Evolutionary conservation across 2,797 vertebrate genomes (phyloP), one percentile per base, ranked within the genome.

Genomic region (Pelodytes ibericus): DNA sequence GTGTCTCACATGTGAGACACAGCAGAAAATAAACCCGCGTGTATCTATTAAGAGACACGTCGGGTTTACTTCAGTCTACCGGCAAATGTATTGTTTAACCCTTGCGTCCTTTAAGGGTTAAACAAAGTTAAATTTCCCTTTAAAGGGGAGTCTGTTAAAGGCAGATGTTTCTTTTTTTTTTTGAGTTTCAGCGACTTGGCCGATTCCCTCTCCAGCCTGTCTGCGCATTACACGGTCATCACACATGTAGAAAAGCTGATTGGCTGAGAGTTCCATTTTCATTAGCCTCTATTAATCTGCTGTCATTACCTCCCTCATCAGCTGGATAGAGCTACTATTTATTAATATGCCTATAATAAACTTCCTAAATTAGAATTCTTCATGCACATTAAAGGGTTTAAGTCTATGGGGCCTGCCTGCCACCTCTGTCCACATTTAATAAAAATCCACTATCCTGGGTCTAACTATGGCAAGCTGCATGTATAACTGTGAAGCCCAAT

Each of bases 401-500:
- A 88, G 87, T 87, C 83, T 83, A 74, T n/a, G 77, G 75, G 62
- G 56, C 75, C 71, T 83, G 65, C 83, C 84, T 57, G 61, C 82
- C 80, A 83, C 81, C 81, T 85, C 83, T 86, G 84, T 83, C 88
- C 84, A 90, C 84, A 89, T 86, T 86, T 89, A 90, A 90, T 90
- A 91, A 87, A n/a, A 82, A 80, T 84, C 85, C 82, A 83, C 80
- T 86, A 86, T 81, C 91, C 81, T 80, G 89, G 89, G 90, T 44
- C 68, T 83, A 66, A 22, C 36, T 85, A 84, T 85, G 60, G 73
- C 56, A 80, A 86, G 87, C 86, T 85, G 78, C 82, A 86, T 89
- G 89, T 87, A 89, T 89, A 90, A 87, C 77, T 81, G 80, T 86
- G 84, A 83, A 78, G 91, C 88, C 90, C 91, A 91, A 92, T 92